These are phyloP conservation scores for Himalopsyche tibetana DNA, from an alignment of 2,888 invertebrate genomes.

Conservation along the genomic window DNA sequence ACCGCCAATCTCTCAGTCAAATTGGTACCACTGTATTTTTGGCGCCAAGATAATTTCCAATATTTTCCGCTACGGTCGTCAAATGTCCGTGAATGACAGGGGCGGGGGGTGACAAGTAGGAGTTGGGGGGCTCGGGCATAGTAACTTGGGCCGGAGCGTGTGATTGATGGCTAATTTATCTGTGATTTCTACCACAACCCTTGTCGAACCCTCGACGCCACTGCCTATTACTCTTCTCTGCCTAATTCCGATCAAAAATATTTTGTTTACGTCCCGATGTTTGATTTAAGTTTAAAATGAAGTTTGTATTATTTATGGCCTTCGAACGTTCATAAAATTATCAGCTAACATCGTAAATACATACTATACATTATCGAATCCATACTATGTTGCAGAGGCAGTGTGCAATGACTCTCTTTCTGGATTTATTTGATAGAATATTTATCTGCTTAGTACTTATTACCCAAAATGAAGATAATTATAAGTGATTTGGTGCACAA, in stretches of 20 bases:
- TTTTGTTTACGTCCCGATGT: conserved; percentile 12
- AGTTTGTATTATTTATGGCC: background rate
- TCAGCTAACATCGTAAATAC: too few relatives aligned
- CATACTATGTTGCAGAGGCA: too few relatives aligned
- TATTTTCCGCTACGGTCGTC: conserved; percentile 15
- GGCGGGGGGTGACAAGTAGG: background rate
- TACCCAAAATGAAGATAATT: too few relatives aligned
- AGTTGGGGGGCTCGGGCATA: background rate
- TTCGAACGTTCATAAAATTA: too few relatives aligned
- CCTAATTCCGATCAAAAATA: conserved; percentile 33
- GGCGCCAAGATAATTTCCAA: conserved; percentile 31
- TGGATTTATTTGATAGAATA: too few relatives aligned
- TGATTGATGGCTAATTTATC: conserved; percentile 64
- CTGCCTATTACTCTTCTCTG: background rate
- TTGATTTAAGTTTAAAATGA: conserved; percentile 20
- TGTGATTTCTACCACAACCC: conserved; percentile 55
- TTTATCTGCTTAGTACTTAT: too few relatives aligned
- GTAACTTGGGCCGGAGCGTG: conserved; percentile 49
- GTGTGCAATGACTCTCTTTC: too few relatives aligned
- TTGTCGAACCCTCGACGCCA: conserved; percentile 1
- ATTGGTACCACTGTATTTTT: conserved; percentile 27
- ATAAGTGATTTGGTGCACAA: too few relatives aligned
- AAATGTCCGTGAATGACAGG: conserved; percentile 28
- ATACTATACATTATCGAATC: too few relatives aligned
- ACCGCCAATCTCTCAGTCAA: conserved; percentile 8